These are phyloP conservation scores for Frankliniella fusca DNA, from an alignment of 2,888 invertebrate genomes.

Conservation along the genomic window DNA sequence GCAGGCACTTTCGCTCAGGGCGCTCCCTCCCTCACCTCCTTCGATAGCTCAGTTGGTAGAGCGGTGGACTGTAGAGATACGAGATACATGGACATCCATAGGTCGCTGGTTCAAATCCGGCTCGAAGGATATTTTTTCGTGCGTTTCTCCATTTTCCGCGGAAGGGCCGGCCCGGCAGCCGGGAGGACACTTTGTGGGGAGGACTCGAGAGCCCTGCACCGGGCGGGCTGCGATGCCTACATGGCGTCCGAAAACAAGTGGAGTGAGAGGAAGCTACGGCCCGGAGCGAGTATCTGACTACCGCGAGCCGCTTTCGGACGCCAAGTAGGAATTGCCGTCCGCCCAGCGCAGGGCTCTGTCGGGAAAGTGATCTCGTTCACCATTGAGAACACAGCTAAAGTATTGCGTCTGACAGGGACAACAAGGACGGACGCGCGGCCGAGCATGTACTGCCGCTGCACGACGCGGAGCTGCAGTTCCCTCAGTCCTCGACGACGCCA, in stretches of 20 bases:
- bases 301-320: too few species aligned
- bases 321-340: too few species aligned
- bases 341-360: neutral
- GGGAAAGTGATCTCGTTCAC: neutral
- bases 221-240: too few species aligned
- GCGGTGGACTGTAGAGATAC: constrained; percentile 41
- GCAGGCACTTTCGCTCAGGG: neutral
- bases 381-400: neutral
- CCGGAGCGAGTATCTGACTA: too few species aligned
- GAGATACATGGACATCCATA: constrained; percentile 38
- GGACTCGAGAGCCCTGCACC: too few species aligned
- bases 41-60: constrained; percentile 41
- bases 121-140: constrained; percentile 34
- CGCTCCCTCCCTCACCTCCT: neutral
- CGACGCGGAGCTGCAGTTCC: neutral
- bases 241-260: too few species aligned
- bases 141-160: too few species aligned
- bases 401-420: neutral
- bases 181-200: too few species aligned
- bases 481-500: neutral
- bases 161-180: too few species aligned
- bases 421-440: neutral
- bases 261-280: too few species aligned
- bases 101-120: constrained; percentile 43
- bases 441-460: constrained; percentile 2